These are phyloP conservation scores for Austrolebias charrua DNA, from an alignment of 2,797 vertebrate species.

Conservation along the genomic window DNA sequence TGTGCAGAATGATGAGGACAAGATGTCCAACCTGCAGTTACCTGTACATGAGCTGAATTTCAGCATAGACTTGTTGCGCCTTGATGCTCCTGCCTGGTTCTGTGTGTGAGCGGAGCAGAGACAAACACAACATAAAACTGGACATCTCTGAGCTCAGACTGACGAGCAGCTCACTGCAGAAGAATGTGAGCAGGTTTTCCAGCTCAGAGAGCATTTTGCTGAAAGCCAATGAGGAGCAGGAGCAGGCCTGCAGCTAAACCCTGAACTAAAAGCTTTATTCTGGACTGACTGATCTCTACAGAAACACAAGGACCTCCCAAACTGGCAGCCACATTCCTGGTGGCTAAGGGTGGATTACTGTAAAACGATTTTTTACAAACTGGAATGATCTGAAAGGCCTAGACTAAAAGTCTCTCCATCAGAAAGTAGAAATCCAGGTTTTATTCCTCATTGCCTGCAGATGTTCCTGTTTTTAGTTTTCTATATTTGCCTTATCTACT, in stretches of 20 bases:
- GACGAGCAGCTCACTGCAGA: conserved; percentile 50
- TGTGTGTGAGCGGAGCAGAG: background rate
- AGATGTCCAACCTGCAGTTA: background rate
- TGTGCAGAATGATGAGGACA: too few species aligned
- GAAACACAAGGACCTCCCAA: conserved; percentile 27
- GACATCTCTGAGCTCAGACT: conserved; percentile 10
- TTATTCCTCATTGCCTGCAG: too few species aligned
- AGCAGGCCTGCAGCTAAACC: conserved; percentile 39
- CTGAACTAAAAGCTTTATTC: conserved; percentile 50
- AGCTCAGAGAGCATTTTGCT: conserved; percentile 53
- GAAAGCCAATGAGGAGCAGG: conserved; percentile 50
- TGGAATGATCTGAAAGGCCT: background rate
- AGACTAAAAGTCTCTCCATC: too few species aligned
- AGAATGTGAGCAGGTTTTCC: conserved; percentile 70
- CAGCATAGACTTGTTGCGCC: background rate
- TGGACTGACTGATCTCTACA: conserved; percentile 38
- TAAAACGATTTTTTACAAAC: conserved; percentile 8
- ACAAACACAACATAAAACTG: conserved; percentile 18
- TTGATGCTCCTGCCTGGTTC: background rate
- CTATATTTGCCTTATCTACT: too few species aligned
- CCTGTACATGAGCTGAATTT: background rate
- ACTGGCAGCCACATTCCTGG: conserved; percentile 1
- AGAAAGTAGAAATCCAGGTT: too few species aligned
- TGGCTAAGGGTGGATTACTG: background rate
- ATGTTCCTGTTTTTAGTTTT: too few species aligned